phyloP scores from a whole-genome alignment of 2,113 vertebrate species.

The Uria lomvia region DNA sequence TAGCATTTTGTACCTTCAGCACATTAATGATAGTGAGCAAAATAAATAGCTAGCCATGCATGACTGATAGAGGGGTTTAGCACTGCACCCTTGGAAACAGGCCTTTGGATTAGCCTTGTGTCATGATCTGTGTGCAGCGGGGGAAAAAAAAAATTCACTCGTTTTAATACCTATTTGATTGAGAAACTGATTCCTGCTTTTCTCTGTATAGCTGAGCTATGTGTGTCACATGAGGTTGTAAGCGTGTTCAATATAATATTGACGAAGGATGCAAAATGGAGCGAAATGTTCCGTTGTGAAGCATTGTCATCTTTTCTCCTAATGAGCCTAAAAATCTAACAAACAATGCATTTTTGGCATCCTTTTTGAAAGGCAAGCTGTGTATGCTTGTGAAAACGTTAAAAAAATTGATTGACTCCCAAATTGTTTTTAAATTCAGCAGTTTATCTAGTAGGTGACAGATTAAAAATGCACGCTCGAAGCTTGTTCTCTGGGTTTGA shows the following conservation, averaged over 20 bases:
- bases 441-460: conserved; percentile 88
- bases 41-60: conserved; percentile 65
- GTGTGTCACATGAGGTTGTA: conserved; percentile 42
- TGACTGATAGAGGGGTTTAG: conserved; percentile 58
- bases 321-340: conserved; percentile 83
- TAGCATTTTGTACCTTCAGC: conserved; percentile 44
- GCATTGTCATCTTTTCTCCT: conserved; percentile 80
- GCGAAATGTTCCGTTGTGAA: conserved; percentile 66
- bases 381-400: conserved; percentile 77
- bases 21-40: conserved; percentile 53
- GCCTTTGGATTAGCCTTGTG: conserved; percentile 60
- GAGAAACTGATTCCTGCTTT: conserved; percentile 54
- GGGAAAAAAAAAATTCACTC: neutral
- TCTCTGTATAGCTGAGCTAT: neutral
- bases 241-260: conserved; percentile 52
- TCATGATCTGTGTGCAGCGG: conserved; percentile 18
- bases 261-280: conserved; percentile 68
- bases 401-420: conserved; percentile 85
- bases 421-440: conserved; percentile 89
- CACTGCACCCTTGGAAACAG: conserved; percentile 31
- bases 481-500: conserved; percentile 87
- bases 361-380: conserved; percentile 77
- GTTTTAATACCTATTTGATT: conserved; percentile 61
- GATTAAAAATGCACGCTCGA: conserved; percentile 89
- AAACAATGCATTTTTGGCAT: conserved; percentile 84